Percentiles rank a stretch among this genome's conserved stretches.
phyloP scores from a whole-genome alignment of 92 coral and sea anemone genomes.

The Heteractis magnifica region DNA sequence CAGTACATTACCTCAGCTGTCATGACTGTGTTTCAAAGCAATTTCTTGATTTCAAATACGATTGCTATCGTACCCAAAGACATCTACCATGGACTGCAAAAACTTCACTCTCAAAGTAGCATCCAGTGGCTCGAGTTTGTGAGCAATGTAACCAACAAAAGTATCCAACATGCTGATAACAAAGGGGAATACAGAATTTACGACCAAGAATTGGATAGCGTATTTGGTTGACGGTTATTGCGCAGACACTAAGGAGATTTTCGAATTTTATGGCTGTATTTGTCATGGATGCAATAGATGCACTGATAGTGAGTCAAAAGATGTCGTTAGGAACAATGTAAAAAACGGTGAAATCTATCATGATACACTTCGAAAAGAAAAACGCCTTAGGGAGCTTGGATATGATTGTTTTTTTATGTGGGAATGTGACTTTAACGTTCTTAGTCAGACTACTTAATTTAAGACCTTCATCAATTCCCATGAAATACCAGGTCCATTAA shows the following conservation, averaged over 20 bases:
- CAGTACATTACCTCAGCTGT: constrained; percentile 37
- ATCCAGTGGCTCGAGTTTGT: constrained; percentile 43
- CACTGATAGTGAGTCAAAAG: constrained; percentile 1
- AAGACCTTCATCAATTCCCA: constrained; percentile 22
- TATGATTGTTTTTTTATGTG: constrained; percentile 33
- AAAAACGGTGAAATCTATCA: constrained; percentile 26
- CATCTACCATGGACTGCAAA: constrained; percentile 25
- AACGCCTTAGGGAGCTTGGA: constrained; percentile 28
- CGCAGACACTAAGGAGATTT: constrained; percentile 37
- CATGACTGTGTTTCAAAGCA: constrained; percentile 37
- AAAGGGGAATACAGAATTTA: constrained; percentile 16
- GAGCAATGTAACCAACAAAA: constrained; percentile 21
- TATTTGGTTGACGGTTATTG: constrained; percentile 51
- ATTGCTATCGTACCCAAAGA: constrained; percentile 44
- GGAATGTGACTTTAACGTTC: constrained; percentile 47
- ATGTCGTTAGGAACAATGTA: constrained; percentile 14
- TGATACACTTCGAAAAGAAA: constrained; percentile 17
- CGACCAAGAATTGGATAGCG: constrained; percentile 28
- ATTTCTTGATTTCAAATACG: constrained; percentile 25
- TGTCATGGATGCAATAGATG: constrained; percentile 38
- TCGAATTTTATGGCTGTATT: constrained; percentile 38
- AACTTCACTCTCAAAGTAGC: constrained; percentile 24
- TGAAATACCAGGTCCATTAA: constrained; percentile 24
- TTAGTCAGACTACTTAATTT: constrained; percentile 22
- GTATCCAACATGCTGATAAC: neutral